Evolutionary conservation across 2,113 vertebrate genomes (phyloP), one percentile per base, ranked within the genome.

Genomic region (Catharus minimus): DNA sequence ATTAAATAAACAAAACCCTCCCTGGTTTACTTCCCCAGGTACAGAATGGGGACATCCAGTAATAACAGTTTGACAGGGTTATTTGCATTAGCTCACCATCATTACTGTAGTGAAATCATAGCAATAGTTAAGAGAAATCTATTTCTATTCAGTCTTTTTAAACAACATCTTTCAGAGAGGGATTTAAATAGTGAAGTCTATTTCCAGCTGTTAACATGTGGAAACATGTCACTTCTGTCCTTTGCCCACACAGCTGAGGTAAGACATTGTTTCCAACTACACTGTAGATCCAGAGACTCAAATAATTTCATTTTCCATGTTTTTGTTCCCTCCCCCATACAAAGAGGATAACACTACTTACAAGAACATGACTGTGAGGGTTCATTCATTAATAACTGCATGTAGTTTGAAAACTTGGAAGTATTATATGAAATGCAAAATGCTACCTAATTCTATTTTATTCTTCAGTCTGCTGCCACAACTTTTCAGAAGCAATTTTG

Each of bases 291-390:
- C 57, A 52, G 53, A 68, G 71, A 85, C 24, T 71, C 38, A 38
- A 79, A 38, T 22, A 26, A 43, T 74, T 65, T 68, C 0, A 44
- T 61, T 91, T 85, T 75, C 53, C n/a, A 28, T 26, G 33, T 71
- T 81, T 23, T 58, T 71, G 6, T 71, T 26, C 39, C 50, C 23
- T 74, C 10, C 5, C 10, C 13, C 17, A 8, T 50, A 44, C 19
- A 47, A 61, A 22, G 11, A 5, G 36, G 18, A 17, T 55, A 49
- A 49, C 13, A 21, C 16, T 47, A 30, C 30, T 77, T 61, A 44
- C 0, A 9, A 44, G 49, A 41, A 56, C 11, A 32, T 44, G 5
- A 1, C 41, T 79, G 11, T 27, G 10, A 67, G 23, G 21, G 10
- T 82, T 52, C 79, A 36, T 38, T 85, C 5, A 32, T 73, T 8